Conservation (phyloP, 2,888 invertebrate genomes). For the Anthoptus insignis region DNA sequence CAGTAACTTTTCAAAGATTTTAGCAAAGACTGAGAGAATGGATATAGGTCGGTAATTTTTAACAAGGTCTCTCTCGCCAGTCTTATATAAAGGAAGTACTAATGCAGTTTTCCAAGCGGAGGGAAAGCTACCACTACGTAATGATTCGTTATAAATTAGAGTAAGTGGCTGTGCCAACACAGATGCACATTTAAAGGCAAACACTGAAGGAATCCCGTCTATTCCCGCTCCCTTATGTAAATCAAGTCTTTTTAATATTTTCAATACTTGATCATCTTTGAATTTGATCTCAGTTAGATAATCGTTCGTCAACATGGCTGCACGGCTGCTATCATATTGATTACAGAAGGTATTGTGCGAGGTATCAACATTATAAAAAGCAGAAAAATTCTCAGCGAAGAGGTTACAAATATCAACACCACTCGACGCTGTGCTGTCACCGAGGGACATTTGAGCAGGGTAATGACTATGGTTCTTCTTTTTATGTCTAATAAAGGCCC, state of each 20-base stretch:
- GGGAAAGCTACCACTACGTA: slow-evolving; percentile 6
- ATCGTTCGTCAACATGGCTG: slow-evolving; percentile 1
- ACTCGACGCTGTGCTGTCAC: too few species aligned
- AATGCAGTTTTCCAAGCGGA: slow-evolving; percentile 10
- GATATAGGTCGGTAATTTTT: slow-evolving; percentile 30
- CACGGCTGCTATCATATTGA: slow-evolving; percentile 14
- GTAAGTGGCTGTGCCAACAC: too few species aligned
- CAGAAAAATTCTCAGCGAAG: too few species aligned
- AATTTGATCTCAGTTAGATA: too few species aligned
- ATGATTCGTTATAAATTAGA: slow-evolving; percentile 11
- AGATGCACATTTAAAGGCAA: background rate
- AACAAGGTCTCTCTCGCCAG: slow-evolving; percentile 5
- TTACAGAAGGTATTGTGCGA: background rate
- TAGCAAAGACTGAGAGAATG: too few species aligned
- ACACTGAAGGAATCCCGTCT: background rate
- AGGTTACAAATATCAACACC: too few species aligned
- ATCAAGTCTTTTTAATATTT: too few species aligned
- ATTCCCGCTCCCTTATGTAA: too few species aligned
- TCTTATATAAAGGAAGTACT: slow-evolving; percentile 21
- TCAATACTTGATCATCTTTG: too few species aligned
- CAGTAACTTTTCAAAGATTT: background rate
- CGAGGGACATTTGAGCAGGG: too few species aligned
- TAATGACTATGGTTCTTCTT: too few species aligned
- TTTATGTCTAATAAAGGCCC: background rate
- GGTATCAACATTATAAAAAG: background rate